Evolutionary conservation across 2,113 vertebrate species (phyloP), one percentile per base, ranked within the genome.

Genomic region (Scolopax mira): DNA sequence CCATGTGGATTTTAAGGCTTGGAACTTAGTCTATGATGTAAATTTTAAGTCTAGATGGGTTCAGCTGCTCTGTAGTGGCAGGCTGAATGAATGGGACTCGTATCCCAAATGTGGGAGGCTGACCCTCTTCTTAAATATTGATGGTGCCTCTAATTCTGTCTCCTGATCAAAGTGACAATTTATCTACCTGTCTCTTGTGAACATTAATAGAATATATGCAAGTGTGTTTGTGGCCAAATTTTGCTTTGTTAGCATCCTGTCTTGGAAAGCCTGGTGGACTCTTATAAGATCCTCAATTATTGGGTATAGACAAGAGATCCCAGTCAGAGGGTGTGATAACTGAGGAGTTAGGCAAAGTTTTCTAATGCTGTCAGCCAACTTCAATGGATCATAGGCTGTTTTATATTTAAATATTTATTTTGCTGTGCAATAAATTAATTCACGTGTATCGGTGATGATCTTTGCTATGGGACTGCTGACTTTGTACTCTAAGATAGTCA

Each of bases 401-500:
- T 97, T 94, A 85, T 49, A 27, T 49, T 48, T 41, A 44, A 93
- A 73, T 86, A 90, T 90, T 72, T 87, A 74, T 93, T 94, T 95
- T 92, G 77, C 77, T 89, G 52, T 65, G 11, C 79, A 74, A 70
- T 92, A 95, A 92, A 94, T 97, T 77, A 95, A 75, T 86, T 79
- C 58, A 25, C 4, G 0, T 93, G 60, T 93, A 88, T 93, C 93
- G 89, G 51, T 61, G 87, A 7, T 87, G 93, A 95, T 97, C 96
- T 97, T 94, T 97, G 82, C 70, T 73, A 18, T 71, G 82, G 79
- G 94, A 62, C 71, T 91, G 65, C 95, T 96, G 97, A 96, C 97
- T 97, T 94, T 73, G 96, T 97, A 98, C 98, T 98, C 98, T 87
- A 98, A 97, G 96, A 70, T 94, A 97, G 98, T 96, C 97, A 94